phyloP scores from a whole-genome alignment of 92 coral and sea anemone genomes.

The Porites cylindrica region DNA sequence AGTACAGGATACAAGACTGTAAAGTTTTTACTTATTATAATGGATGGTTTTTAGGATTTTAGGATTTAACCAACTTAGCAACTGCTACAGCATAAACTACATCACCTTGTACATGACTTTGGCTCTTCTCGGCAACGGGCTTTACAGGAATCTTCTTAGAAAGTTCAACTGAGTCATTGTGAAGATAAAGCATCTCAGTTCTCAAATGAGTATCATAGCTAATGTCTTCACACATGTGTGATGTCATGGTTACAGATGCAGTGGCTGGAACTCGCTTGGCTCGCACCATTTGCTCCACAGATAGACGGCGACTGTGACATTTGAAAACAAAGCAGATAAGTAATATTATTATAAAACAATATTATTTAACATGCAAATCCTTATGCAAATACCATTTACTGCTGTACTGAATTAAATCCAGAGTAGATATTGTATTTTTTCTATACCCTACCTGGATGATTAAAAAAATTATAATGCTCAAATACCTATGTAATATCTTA shows the following conservation, averaged over 20 bases:
- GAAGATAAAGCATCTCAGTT: conserved; percentile 91
- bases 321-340: neutral
- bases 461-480: too few species aligned
- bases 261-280: conserved; percentile 96
- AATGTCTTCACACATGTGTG: conserved; percentile 77
- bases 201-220: conserved; percentile 90
- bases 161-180: conserved; percentile 37
- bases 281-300: conserved; percentile 90
- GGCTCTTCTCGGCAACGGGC: neutral
- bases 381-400: too few species aligned
- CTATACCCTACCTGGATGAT: too few species aligned
- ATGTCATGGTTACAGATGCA: conserved; percentile 91
- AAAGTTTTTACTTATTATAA: too few species aligned
- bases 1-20: too few species aligned
- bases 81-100: neutral
- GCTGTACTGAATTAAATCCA: too few species aligned
- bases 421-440: too few species aligned
- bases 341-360: neutral
- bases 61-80: too few species aligned
- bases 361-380: neutral
- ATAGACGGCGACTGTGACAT: conserved; percentile 77
- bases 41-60: too few species aligned
- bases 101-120: conserved; percentile 45
- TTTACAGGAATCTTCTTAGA: conserved; percentile 18
- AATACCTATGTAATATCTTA: neutral